Percentiles rank a stretch among this genome's conserved stretches.
Conservation (phyloP, 2,113 vertebrate genomes). For the Cephalopholis sonnerati region DNA sequence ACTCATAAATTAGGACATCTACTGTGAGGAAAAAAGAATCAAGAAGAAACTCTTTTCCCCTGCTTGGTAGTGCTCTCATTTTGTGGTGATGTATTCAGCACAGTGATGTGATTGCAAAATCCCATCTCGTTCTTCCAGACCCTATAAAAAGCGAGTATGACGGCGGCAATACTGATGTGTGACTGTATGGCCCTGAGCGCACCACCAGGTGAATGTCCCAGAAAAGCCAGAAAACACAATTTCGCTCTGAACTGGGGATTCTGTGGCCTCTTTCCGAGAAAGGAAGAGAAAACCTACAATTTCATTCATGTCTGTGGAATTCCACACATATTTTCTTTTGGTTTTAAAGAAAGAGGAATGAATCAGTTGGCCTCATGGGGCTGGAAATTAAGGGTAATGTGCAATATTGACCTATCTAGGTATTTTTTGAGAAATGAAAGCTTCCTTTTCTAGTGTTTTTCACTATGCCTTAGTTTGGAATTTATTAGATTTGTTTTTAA, state of each 20-base stretch:
- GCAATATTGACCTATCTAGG: conserved; percentile 27
- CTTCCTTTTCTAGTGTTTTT: conserved; percentile 13
- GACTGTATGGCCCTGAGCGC: conserved; percentile 63
- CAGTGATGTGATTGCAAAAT: conserved; percentile 72
- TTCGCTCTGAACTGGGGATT: conserved; percentile 59
- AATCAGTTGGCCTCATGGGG: conserved; percentile 21
- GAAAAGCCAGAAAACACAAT: conserved; percentile 71
- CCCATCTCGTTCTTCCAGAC: conserved; percentile 66
- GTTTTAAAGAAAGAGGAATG: conserved; percentile 31
- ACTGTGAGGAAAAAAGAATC: conserved; percentile 22
- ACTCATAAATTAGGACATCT: conserved; percentile 50
- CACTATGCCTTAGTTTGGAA: conserved; percentile 16
- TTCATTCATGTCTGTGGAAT: conserved; percentile 46
- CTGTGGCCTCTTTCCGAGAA: conserved; percentile 55
- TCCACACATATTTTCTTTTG: conserved; percentile 46
- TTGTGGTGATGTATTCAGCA: conserved; percentile 72
- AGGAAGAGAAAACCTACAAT: conserved; percentile 24
- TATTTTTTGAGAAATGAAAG: background rate
- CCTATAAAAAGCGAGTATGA: conserved; percentile 68
- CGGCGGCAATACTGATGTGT: conserved; percentile 65
- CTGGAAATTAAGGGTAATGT: conserved; percentile 30
- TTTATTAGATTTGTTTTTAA: conserved; percentile 36
- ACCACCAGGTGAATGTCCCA: conserved; percentile 73
- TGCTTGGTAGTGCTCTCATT: conserved; percentile 59
- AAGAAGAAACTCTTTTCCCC: conserved; percentile 35